Conservation (phyloP, 2,797 vertebrate genomes). For the Megaceryle alcyon region DNA sequence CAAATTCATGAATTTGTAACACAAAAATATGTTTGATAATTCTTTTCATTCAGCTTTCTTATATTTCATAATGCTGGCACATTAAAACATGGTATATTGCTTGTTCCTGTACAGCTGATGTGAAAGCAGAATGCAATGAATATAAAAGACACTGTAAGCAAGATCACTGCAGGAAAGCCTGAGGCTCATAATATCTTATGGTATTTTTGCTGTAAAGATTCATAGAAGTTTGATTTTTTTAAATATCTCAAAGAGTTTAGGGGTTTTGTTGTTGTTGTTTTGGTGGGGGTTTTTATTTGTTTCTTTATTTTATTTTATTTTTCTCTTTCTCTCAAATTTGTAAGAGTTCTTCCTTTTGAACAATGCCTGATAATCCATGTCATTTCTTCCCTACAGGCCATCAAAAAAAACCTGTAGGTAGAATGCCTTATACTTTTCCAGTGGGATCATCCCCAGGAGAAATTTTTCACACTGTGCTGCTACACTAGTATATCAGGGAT, state of each 20-base stretch:
- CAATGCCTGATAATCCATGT: not conserved
- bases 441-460: not conserved
- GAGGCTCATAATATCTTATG: not conserved
- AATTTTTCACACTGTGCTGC: not conserved
- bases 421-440: not conserved
- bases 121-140: not conserved
- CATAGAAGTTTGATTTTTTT: not conserved
- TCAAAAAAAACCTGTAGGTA: not conserved
- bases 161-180: not conserved
- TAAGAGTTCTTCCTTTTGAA: not conserved
- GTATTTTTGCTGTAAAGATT: not conserved
- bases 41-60: slow-evolving; percentile 18
- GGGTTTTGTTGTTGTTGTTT: too few relatives aligned
- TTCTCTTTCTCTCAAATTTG: not conserved
- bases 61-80: not conserved
- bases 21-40: not conserved
- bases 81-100: slow-evolving; percentile 5
- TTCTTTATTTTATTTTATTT: not conserved
- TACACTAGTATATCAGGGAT: not conserved
- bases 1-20: not conserved
- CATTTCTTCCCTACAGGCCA: not conserved
- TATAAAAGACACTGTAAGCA: slow-evolving; percentile 17
- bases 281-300: too few relatives aligned
- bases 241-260: not conserved
- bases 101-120: not conserved